Base-by-base conservation (phyloP, 2,888 invertebrate genomes). In the Protodeltote pygarga region DNA sequence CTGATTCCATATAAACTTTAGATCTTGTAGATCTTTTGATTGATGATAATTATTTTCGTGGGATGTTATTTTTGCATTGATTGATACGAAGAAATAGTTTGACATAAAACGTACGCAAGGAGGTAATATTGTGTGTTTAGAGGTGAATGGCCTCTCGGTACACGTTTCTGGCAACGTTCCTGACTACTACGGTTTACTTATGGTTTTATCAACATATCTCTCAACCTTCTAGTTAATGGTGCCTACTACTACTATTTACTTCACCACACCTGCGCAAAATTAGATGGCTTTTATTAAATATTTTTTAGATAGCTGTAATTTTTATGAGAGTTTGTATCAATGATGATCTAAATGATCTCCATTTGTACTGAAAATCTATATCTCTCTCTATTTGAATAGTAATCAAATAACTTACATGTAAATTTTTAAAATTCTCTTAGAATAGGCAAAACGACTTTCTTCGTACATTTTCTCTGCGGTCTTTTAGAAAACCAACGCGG, bases 401-500 rank as follows among this genome's bases (percentile, higher is more conserved):
- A n/a, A n/a, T n/a, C n/a, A n/a, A n/a, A n/a, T n/a, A n/a, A n/a
- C n/a, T n/a, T n/a, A 16, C 5, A 37, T 10, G 9, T 13, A 28
- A 14, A 4, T 3, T 28, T 4, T 51, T 38, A 10, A 1, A 28
- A 35, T 29, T 40, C 20, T n/a, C 21, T 27, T 19, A 19, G 13
- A 16, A 3, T n/a, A 19, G 5, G 13, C 29, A 5, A 52, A 45
- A 60, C 23, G 19, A 41, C 16, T 54, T 39, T 34, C 46, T 31
- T 15, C 21, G n/a, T 25, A 35, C 27, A 40, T 37, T 49, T 48
- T 19, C 29, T 47, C 21, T 2, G 45, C 31, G 13, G n/a, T 42
- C 28, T 29, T 48, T 53, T 53, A 63, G 34, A 40, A 48, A 65
- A 45, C 27, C 45, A 65, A 34, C 24, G 47, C 31, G 21, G 20